phyloP scores from a whole-genome alignment of 2,113 vertebrate species.

The Malurus cyaneus region DNA sequence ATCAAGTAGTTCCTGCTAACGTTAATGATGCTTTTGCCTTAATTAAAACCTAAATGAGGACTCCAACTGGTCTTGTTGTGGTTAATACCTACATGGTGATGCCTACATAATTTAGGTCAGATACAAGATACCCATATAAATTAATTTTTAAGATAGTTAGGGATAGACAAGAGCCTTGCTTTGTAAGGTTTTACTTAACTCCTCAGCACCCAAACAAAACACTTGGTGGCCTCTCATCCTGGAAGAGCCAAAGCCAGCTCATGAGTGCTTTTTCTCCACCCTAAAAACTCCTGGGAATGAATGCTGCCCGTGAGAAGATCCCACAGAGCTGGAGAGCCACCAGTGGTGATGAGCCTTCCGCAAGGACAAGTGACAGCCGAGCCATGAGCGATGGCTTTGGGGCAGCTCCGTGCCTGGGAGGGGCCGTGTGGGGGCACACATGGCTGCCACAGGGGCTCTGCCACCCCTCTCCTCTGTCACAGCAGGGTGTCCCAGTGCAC shows the following conservation, averaged over 20 bases:
- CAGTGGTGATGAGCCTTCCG: neutral
- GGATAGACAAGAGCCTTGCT: no score
- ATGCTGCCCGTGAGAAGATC: neutral
- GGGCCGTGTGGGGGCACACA: neutral
- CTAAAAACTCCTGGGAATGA: neutral
- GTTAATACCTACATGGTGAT: neutral
- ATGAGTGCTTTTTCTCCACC: neutral
- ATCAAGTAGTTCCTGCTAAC: neutral
- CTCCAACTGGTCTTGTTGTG: constrained; percentile 20
- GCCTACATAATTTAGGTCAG: no score
- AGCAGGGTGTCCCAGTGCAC: neutral
- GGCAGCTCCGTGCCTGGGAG: neutral
- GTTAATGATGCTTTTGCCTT: constrained; percentile 43
- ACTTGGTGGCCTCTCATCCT: neutral
- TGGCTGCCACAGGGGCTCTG: neutral
- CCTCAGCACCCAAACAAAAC: neutral
- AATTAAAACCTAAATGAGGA: constrained; percentile 51
- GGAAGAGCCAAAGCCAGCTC: neutral
- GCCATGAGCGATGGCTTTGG: neutral
- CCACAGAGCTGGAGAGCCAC: neutral
- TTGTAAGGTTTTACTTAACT: no score
- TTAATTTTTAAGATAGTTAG: no score
- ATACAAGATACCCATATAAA: no score
- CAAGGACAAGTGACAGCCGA: neutral
- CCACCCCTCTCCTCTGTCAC: neutral